phyloP scores from a whole-genome alignment of 2,888 invertebrate genomes.

The Monoplex corrugatus region DNA sequence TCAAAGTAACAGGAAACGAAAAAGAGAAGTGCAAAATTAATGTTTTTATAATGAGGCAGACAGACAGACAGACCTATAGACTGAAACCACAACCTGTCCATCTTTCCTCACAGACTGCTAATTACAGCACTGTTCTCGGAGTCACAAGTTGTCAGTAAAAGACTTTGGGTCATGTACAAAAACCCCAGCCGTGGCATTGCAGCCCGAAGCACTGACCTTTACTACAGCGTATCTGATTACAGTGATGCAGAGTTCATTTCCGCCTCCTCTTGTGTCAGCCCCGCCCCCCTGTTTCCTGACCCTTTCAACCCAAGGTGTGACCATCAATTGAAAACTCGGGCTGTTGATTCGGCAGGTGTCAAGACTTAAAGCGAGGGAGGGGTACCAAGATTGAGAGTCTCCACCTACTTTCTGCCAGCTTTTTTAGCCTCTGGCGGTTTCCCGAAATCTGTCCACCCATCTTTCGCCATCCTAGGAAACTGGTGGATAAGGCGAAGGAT shows the following conservation, averaged over 20 bases:
- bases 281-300: not conserved
- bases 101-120: not conserved
- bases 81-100: not conserved
- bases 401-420: not conserved
- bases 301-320: not conserved
- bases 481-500: too few species aligned
- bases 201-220: not conserved
- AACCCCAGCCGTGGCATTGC: not conserved
- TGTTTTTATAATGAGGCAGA: too few species aligned
- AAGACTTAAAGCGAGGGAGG: not conserved
- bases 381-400: not conserved
- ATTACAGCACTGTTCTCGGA: not conserved
- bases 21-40: not conserved
- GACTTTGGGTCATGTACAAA: not conserved
- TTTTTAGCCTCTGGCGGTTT: not conserved
- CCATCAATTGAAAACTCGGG: not conserved
- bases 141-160: not conserved
- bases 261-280: conserved; percentile 2
- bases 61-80: not conserved
- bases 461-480: too few species aligned
- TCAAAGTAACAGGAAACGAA: not conserved
- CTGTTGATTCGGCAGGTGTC: not conserved
- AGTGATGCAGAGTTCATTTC: conserved; percentile 4
- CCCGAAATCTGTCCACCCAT: too few species aligned
- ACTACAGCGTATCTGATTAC: not conserved